Conservation (phyloP, 1,140 invertebrate species). For the Cepaea nemoralis region DNA sequence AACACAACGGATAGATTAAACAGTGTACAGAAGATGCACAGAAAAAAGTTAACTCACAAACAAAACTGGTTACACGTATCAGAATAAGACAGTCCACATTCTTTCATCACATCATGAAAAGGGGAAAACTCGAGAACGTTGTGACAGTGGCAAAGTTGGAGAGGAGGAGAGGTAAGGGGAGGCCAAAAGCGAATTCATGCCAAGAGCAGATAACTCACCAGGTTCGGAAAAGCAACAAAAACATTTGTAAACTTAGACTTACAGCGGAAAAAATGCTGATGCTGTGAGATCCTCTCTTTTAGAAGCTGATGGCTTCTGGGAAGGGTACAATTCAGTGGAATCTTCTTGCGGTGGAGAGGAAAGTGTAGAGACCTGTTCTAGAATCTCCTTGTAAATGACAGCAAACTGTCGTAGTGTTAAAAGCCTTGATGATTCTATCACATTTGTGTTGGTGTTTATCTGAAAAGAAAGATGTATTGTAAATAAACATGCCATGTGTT, state of each 20-base stretch:
- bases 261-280: conserved; percentile 61
- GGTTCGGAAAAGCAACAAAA: neutral
- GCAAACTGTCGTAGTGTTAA: conserved; percentile 77
- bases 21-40: neutral
- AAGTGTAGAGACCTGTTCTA: conserved; percentile 60
- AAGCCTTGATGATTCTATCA: conserved; percentile 75
- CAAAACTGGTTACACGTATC: too few species aligned
- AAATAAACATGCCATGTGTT: too few species aligned
- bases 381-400: conserved; percentile 67
- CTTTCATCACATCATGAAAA: too few species aligned
- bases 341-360: conserved; percentile 24
- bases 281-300: conserved; percentile 52
- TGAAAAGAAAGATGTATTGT: conserved; percentile 31
- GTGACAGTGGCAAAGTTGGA: too few species aligned
- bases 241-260: conserved; percentile 1
- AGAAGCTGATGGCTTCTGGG: neutral
- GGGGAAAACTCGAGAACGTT: too few species aligned
- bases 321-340: neutral
- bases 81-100: too few species aligned
- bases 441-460: conserved; percentile 55
- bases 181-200: neutral
- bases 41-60: too few species aligned
- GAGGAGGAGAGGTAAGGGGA: too few species aligned
- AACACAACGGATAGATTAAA: too few species aligned
- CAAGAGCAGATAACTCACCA: neutral